These are phyloP conservation scores for Alauda arvensis DNA, from an alignment of 2,797 vertebrate genomes.

Conservation along the genomic window DNA sequence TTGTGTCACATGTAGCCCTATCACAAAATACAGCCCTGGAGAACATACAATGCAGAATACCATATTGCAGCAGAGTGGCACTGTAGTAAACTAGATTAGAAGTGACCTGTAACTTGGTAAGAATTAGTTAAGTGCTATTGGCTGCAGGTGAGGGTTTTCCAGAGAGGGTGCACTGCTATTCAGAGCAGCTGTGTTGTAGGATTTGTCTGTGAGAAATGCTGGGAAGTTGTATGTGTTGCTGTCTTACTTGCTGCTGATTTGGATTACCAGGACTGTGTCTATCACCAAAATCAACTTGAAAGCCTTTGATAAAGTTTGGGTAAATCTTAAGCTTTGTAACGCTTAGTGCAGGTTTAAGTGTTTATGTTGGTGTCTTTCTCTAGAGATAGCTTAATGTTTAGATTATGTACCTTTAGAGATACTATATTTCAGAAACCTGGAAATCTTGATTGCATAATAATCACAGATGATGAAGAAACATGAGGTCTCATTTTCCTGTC, in stretches of 20 bases:
- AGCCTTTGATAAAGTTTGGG: not conserved
- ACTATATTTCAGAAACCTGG: not conserved
- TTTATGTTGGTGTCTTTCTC: not conserved
- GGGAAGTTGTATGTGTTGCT: not conserved
- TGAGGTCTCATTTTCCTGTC: not conserved
- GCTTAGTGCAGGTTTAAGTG: not conserved
- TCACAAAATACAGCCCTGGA: not conserved
- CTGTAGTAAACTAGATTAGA: not conserved
- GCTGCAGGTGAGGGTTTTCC: not conserved
- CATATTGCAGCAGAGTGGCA: not conserved
- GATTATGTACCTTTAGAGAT: not conserved
- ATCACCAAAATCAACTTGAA: not conserved
- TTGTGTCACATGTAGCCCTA: not conserved
- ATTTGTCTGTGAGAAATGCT: not conserved
- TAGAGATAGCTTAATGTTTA: not conserved
- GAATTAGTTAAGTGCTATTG: not conserved
- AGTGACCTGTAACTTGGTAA: not conserved
- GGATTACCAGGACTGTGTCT: not conserved
- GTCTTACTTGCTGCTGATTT: not conserved
- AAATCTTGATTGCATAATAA: not conserved
- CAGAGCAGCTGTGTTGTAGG: not conserved
- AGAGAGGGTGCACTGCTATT: not conserved
- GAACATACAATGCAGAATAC: not conserved
- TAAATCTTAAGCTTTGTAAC: not conserved
- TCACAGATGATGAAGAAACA: not conserved